phyloP scores from a whole-genome alignment of 2,888 invertebrate genomes.

The Pimpla rufipes region DNA sequence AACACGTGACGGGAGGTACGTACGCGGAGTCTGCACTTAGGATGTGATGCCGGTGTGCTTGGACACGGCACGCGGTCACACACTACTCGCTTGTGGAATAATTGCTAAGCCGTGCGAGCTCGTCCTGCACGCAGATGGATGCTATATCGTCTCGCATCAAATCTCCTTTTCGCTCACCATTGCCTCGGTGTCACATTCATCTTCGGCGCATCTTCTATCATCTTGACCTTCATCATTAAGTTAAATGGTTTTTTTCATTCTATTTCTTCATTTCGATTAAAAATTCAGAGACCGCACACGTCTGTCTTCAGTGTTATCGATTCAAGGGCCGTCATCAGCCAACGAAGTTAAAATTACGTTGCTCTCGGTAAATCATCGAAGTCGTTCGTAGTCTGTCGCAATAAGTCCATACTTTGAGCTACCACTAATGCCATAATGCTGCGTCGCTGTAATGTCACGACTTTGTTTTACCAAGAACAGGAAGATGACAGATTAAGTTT shows the following conservation, averaged over 20 bases:
- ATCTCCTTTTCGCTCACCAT: not conserved
- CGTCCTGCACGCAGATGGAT: slow-evolving; percentile 7
- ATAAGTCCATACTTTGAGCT: not conserved
- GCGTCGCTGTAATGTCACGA: slow-evolving; percentile 6
- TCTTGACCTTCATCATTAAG: no score
- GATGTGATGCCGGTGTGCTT: not conserved
- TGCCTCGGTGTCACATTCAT: slow-evolving; percentile 47
- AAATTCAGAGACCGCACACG: no score
- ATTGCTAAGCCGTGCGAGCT: not conserved
- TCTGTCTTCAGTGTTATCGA: no score
- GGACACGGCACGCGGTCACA: slow-evolving; percentile 5
- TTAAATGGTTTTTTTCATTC: no score
- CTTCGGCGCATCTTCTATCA: slow-evolving; percentile 25
- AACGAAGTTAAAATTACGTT: not conserved
- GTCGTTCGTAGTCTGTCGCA: not conserved
- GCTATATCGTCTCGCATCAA: not conserved
- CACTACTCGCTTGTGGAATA: slow-evolving; percentile 1
- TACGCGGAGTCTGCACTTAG: not conserved
- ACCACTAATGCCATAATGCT: slow-evolving; percentile 15
- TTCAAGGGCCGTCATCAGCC: no score
- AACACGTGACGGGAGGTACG: slow-evolving; percentile 20
- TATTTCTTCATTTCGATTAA: no score
- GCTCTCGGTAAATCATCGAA: not conserved
- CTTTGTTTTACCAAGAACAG: slow-evolving; percentile 40
- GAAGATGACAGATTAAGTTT: slow-evolving; percentile 59